Evolutionary conservation across 53 echinoderm and acorn worm genomes (phyloP).

Genomic region (Echinometra lucunter): DNA sequence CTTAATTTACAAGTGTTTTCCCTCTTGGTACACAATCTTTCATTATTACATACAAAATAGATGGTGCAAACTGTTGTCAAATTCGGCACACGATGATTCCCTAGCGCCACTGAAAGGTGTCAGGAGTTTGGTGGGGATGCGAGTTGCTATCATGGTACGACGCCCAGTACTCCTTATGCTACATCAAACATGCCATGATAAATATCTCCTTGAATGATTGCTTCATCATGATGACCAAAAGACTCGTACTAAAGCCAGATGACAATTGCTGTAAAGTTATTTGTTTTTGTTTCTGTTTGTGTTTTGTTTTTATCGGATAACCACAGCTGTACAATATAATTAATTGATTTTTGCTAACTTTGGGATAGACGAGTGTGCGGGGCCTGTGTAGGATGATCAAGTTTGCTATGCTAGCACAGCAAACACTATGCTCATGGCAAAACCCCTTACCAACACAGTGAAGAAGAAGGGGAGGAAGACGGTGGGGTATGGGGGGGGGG

Average conservation of each 20-base stretch:
- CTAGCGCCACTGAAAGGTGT: background rate
- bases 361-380: too few relatives aligned
- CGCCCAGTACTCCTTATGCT: background rate
- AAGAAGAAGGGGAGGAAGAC: too few relatives aligned
- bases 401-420: too few relatives aligned
- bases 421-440: too few relatives aligned
- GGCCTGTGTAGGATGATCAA: too few relatives aligned
- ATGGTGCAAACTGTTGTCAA: background rate
- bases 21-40: background rate
- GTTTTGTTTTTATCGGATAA: too few relatives aligned
- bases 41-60: background rate
- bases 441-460: too few relatives aligned
- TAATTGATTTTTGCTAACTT: too few relatives aligned
- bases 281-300: too few relatives aligned
- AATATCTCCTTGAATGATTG: background rate
- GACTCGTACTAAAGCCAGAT: background rate
- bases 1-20: background rate
- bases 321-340: too few relatives aligned
- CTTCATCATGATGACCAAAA: constrained; percentile 10
- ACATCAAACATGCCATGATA: background rate
- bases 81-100: background rate
- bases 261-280: too few relatives aligned
- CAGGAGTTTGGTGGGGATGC: background rate
- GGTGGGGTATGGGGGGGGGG: too few relatives aligned
- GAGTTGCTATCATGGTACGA: background rate